Percentiles rank a stretch among this genome's conserved stretches.
Conservation (phyloP, 2,888 invertebrate species). For the Drosophila infuscata region DNA sequence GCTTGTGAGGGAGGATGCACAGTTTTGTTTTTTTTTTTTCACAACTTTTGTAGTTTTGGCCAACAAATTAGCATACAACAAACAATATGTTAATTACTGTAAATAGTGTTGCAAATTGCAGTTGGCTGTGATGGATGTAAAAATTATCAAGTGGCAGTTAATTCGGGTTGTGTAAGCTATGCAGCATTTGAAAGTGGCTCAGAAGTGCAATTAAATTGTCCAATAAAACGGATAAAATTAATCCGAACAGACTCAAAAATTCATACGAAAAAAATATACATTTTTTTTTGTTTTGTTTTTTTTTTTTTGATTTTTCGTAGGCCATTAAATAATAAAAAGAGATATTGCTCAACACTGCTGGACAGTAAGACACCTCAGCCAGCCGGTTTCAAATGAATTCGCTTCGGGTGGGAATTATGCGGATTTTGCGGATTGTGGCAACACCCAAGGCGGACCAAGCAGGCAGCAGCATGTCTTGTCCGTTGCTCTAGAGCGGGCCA, state of each 20-base stretch:
- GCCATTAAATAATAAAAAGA: constrained; percentile 68
- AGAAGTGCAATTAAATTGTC: constrained; percentile 35
- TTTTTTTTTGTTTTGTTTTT: constrained; percentile 11
- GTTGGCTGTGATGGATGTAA: constrained; percentile 9
- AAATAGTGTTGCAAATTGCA: constrained; percentile 18
- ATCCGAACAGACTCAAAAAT: constrained; percentile 17
- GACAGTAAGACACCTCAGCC: constrained; percentile 21
- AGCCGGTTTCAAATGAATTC: constrained; percentile 51
- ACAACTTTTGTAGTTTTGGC: constrained; percentile 27
- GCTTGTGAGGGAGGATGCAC: neutral
- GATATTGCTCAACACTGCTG: constrained; percentile 49
- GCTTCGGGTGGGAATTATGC: constrained; percentile 39
- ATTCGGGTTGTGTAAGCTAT: constrained; percentile 5
- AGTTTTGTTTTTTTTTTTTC: neutral
- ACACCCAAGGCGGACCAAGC: constrained; percentile 51
- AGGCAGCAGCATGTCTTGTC: constrained; percentile 20
- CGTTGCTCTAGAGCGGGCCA: constrained; percentile 36
- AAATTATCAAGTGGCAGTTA: constrained; percentile 7
- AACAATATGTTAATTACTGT: constrained; percentile 55
- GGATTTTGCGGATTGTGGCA: constrained; percentile 41
- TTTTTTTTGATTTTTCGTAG: constrained; percentile 7
- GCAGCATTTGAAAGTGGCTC: constrained; percentile 26
- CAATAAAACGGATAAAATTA: constrained; percentile 21
- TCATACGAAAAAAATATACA: constrained; percentile 14
- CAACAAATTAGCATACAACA: constrained; percentile 45